Evolutionary conservation across 2,888 invertebrate genomes (phyloP).

Genomic region (Aelia acuminata): DNA sequence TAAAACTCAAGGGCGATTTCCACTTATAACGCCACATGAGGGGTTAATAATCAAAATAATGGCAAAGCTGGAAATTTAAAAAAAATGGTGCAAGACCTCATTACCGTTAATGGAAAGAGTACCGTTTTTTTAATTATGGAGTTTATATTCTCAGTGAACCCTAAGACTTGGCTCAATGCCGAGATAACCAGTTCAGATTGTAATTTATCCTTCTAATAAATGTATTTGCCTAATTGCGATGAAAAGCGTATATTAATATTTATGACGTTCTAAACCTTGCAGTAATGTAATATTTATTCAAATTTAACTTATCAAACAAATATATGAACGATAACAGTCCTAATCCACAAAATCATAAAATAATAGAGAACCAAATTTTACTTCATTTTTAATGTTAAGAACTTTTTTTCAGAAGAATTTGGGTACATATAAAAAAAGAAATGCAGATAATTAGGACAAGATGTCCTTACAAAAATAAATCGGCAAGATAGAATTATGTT

Average conservation of each 20-base stretch:
- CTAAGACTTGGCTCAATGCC: not conserved
- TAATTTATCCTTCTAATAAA: not conserved
- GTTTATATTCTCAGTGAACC: not conserved
- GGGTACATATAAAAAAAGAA: no score
- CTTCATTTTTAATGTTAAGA: no score
- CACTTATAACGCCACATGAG: not conserved
- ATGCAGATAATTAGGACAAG: no score
- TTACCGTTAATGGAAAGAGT: not conserved
- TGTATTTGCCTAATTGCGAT: not conserved
- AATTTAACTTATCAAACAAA: no score
- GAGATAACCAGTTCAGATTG: not conserved
- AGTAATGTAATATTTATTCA: not conserved
- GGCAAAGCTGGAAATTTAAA: not conserved
- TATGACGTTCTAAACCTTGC: not conserved
- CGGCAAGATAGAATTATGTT: no score
- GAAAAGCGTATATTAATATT: not conserved
- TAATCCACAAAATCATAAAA: no score
- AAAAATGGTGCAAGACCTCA: not conserved
- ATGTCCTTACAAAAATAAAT: no score
- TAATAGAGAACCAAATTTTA: no score
- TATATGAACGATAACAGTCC: no score
- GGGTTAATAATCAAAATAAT: not conserved
- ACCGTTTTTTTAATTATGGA: not conserved
- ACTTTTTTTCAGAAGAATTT: no score
- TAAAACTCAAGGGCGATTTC: not conserved